These are phyloP conservation scores for Catocala nupta DNA, from an alignment of 2,888 invertebrate species.

Conservation along the genomic window DNA sequence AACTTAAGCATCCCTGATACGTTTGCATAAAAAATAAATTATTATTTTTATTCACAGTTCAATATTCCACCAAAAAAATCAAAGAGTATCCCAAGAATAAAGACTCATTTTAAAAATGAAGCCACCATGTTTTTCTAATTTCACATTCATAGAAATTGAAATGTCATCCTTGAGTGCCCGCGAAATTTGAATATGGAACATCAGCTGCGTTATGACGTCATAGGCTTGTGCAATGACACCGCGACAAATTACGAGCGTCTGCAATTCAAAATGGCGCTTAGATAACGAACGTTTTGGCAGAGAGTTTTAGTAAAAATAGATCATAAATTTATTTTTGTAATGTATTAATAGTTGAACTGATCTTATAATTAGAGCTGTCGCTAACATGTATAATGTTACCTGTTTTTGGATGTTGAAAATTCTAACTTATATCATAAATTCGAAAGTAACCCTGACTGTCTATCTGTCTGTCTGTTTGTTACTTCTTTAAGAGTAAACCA, in stretches of 20 bases:
- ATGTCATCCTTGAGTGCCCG: slow-evolving; percentile 21
- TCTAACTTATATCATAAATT: no score
- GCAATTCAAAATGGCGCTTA: slow-evolving; percentile 39
- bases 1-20: no score
- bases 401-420: no score
- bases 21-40: no score
- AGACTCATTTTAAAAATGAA: background rate
- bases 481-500: no score
- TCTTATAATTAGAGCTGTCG: no score
- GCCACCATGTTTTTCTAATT: background rate
- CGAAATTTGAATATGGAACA: slow-evolving; percentile 38
- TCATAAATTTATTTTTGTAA: background rate
- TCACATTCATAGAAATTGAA: slow-evolving; percentile 15
- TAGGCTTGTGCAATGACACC: slow-evolving; percentile 47
- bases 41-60: no score
- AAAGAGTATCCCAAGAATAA: background rate
- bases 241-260: slow-evolving; percentile 1
- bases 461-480: no score
- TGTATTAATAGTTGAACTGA: background rate
- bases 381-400: no score
- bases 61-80: no score
- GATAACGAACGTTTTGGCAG: slow-evolving; percentile 16
- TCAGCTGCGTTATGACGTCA: slow-evolving; percentile 50
- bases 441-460: no score
- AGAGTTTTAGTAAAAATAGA: background rate